phyloP scores from a whole-genome alignment of 2,888 invertebrate genomes.

The Tryphoninae sp. region DNA sequence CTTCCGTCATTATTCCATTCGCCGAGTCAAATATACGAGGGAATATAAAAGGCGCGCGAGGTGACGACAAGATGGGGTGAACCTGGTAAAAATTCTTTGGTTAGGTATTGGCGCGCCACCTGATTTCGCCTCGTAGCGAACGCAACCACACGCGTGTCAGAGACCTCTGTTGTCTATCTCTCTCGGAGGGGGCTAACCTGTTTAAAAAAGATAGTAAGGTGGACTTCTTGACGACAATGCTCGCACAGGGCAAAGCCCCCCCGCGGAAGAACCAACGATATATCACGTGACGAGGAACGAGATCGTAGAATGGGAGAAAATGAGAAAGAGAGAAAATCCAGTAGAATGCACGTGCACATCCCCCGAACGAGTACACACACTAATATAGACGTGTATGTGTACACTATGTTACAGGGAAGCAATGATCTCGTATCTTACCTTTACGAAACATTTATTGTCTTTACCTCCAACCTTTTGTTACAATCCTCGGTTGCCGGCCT shows the following conservation, averaged over 20 bases:
- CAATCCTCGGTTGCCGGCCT: background rate
- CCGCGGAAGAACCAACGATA: conserved; percentile 26
- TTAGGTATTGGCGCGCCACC: conserved; percentile 46
- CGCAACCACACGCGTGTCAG: conserved; percentile 55
- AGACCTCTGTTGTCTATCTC: conserved; percentile 27
- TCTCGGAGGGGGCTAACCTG: conserved; percentile 53
- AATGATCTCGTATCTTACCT: conserved; percentile 40
- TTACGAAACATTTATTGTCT: conserved; percentile 36
- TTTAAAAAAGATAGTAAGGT: conserved; percentile 58
- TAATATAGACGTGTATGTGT: background rate
- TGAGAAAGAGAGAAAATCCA: conserved; percentile 36
- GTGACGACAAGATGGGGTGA: background rate
- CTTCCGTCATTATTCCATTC: background rate
- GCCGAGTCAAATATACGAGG: background rate
- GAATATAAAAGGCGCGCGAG: background rate
- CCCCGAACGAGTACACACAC: conserved; percentile 35
- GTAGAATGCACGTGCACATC: conserved; percentile 54
- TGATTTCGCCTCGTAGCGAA: conserved; percentile 41
- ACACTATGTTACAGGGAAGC: conserved; percentile 12
- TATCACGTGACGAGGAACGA: conserved; percentile 1
- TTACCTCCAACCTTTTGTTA: conserved; percentile 4
- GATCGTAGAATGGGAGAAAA: conserved; percentile 20
- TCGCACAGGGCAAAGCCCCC: conserved; percentile 55
- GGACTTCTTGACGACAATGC: conserved; percentile 60
- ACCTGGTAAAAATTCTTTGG: conserved; percentile 35